Conservation (phyloP, 2,888 invertebrate species). For the Crepidodera aurea region DNA sequence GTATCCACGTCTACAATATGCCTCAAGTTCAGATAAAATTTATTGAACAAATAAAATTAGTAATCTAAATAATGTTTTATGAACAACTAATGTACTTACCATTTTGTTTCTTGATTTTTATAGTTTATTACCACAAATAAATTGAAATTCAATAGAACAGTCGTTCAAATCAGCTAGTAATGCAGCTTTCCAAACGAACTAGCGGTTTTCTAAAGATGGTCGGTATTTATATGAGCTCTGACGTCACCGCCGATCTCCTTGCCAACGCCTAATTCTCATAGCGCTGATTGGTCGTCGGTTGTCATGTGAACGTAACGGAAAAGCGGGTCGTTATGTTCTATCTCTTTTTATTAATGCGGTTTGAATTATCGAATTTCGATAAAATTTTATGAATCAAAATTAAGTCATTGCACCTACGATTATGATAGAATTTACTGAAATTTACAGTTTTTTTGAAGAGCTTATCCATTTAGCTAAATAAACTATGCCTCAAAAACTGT, state of each 20-base stretch:
- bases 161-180: constrained; percentile 67
- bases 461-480: neutral
- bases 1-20: constrained; percentile 11
- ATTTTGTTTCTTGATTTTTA: constrained; percentile 49
- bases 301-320: constrained; percentile 50
- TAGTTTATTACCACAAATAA: constrained; percentile 45
- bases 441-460: neutral
- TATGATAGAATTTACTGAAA: neutral
- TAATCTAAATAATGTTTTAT: neutral
- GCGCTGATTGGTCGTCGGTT: constrained; percentile 62
- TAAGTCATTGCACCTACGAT: constrained; percentile 18
- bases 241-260: constrained; percentile 29
- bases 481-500: neutral
- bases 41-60: neutral
- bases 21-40: neutral
- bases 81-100: constrained; percentile 44
- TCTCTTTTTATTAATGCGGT: constrained; percentile 5
- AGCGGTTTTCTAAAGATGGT: constrained; percentile 60
- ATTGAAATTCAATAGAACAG: constrained; percentile 52
- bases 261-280: constrained; percentile 62
- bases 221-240: constrained; percentile 64
- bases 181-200: constrained; percentile 76
- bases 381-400: neutral
- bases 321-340: constrained; percentile 27
- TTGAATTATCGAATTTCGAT: constrained; percentile 25